Conservation (phyloP, 2,113 vertebrate species). For the Semnopithecus entellus region DNA sequence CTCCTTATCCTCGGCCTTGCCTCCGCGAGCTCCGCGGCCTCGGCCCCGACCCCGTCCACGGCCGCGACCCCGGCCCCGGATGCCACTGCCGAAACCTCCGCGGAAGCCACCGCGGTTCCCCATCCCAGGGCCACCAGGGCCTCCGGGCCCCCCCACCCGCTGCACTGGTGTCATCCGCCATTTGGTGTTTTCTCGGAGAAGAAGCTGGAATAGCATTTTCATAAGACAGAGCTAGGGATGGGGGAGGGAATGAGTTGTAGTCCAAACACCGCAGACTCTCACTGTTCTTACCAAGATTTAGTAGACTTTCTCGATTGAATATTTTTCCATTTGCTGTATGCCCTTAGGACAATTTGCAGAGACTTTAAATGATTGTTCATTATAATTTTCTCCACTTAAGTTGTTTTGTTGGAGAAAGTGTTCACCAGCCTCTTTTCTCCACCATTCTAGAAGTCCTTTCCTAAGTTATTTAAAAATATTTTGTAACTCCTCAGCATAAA, state of each 20-base stretch:
- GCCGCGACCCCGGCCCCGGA: too few relatives aligned
- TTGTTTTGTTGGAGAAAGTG: not conserved
- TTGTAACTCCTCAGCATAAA: not conserved
- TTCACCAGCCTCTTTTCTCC: not conserved
- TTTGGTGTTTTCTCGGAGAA: too few relatives aligned
- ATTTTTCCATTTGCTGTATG: not conserved
- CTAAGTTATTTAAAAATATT: not conserved
- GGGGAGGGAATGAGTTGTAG: not conserved
- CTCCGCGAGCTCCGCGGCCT: too few relatives aligned
- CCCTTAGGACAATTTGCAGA: not conserved
- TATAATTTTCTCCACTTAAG: not conserved
- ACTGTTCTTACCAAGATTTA: not conserved
- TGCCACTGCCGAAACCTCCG: too few relatives aligned
- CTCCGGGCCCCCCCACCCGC: too few relatives aligned
- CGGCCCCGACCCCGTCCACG: too few relatives aligned
- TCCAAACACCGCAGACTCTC: not conserved
- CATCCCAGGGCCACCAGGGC: too few relatives aligned
- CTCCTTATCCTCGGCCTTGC: too few relatives aligned
- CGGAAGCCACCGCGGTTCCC: too few relatives aligned
- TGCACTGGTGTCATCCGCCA: too few relatives aligned
- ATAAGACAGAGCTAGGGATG: not conserved
- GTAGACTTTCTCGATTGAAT: not conserved
- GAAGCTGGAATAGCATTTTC: not conserved
- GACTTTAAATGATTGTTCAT: not conserved
- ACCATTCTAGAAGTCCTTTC: not conserved